Base-by-base conservation (phyloP, 2,113 vertebrate species). In the Zootoca vivipara region DNA sequence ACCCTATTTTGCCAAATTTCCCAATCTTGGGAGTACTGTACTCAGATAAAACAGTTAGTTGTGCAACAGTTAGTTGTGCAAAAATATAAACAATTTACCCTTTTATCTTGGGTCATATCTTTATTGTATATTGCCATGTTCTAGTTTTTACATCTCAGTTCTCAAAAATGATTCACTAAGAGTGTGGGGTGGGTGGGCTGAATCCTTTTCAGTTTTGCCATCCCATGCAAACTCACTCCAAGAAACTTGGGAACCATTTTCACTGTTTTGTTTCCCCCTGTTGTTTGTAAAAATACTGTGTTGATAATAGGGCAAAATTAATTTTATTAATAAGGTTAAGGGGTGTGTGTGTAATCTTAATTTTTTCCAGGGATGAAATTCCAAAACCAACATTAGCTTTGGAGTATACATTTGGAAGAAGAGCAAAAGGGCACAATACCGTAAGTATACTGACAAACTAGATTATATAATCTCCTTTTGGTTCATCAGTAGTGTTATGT, bases 331-430 rank as follows among this genome's bases (percentile, higher is more conserved):
- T 9, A 52, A 52, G 46, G 46, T 52, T 52, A 52, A 12, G 10
- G 46, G 10, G 46, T 46, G 46, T 42, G 30, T 0, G 52, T 28
- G 65, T 85, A 24, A 20, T 91, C 75, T 95, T 91, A 56, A 40
- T 92, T 85, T 40, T 72, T 62, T 42, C 40, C 86, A 99, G 99
- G 93, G 99, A 99, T 92, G 99, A 99, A 93, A 81, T 95, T 77
- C 94, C 99, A 64, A 99, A 98, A 91, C 98, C 99, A 22, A 99
- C 99, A 5, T 95, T 99, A 91, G 98, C 98, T 35, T 93, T 99
- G 94, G 99, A 99, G 86, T 99, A 99, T 90, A 99, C 98, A 0
- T 99, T 98, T 78, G 98, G 98, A 92, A 97, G 99, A 95, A 95
- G 97, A 90, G 96, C 98, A 72, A 96, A 97, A 93, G 98, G 98